Evolutionary conservation across 2,113 vertebrate genomes (phyloP).

Genomic region (Protobothrops flavoviridis): DNA sequence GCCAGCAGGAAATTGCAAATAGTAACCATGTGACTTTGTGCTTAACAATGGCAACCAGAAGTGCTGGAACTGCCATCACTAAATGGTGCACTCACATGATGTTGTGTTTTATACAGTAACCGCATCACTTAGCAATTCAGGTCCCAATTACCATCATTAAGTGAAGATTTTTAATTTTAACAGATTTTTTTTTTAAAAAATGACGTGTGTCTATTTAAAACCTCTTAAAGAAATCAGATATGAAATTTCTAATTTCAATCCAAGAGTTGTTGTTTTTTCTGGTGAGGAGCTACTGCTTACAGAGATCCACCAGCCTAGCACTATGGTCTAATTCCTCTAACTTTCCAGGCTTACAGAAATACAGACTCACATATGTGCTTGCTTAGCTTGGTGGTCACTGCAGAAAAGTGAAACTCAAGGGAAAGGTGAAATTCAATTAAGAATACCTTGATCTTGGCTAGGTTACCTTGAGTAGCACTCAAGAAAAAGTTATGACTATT

Average conservation of each 20-base stretch:
- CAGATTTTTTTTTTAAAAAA: not conserved
- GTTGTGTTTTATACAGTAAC: not conserved
- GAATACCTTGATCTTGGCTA: not conserved
- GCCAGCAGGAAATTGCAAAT: not conserved
- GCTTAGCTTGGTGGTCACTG: not conserved
- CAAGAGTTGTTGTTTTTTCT: not conserved
- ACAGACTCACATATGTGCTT: not conserved
- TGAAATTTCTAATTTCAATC: not conserved
- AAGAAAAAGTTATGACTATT: not conserved
- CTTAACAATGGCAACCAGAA: not conserved
- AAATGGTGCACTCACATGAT: not conserved
- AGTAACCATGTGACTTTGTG: not conserved
- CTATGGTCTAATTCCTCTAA: not conserved
- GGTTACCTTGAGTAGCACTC: not conserved
- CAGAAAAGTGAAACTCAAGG: not conserved
- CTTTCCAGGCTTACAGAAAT: not conserved
- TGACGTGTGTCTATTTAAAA: not conserved
- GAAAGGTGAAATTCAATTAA: not conserved
- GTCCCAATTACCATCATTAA: not conserved
- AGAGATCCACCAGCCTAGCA: not conserved
- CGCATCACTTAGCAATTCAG: not conserved
- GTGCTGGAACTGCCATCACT: not conserved
- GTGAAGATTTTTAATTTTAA: not conserved
- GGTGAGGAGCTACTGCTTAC: not conserved
- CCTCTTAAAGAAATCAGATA: not conserved